Base-by-base conservation (phyloP, 2,113 vertebrate genomes). In the Poecilia latipinna region DNA sequence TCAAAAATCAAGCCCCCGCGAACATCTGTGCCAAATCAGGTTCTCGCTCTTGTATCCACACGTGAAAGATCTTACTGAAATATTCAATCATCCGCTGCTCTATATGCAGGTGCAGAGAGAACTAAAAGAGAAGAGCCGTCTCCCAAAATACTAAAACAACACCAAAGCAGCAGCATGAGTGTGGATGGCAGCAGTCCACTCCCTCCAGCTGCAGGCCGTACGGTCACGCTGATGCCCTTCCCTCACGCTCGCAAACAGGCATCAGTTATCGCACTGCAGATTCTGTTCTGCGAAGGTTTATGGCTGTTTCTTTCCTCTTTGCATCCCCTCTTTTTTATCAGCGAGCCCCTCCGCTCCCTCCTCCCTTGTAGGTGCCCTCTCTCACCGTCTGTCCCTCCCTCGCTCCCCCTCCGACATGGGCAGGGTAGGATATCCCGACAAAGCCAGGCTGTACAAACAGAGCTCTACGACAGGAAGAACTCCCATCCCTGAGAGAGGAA, bases 361-460 rank as follows among this genome's bases (percentile, higher is more conserved):
- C 80, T 71, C 83, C 86, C 82, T 0, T 17, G 1, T 48, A 48
- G 44, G 44, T 48, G 44, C 72, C 51, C 61, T 66, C 24, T 26
- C 61, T 68, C 66, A 62, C 60, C 24, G 11, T 61, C 72, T 57
- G 19, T 54, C 37, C 31, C 57, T 68, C 29, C 33, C 39, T 35
- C 65, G 78, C 78, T 71, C 84, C 86, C 82, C 79, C 83, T 83
- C 94, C 92, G 91, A 93, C 91, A 91, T 86, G 88, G 91, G 88
- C 82, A 91, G 88, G 90, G 92, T 93, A 95, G 94, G 94, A 95
- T 93, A 95, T 95, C 94, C 94, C 92, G 93, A 85, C 91, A 93
- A 92, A 94, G 92, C 90, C 90, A 83, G 93, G 91, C 94, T 95
- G 93, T 94, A 94, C 91, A 95, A 95, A 95, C 94, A 95, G 89